Base-by-base conservation (phyloP, 2,888 invertebrate species). In the Aleiodes leptofemur region DNA sequence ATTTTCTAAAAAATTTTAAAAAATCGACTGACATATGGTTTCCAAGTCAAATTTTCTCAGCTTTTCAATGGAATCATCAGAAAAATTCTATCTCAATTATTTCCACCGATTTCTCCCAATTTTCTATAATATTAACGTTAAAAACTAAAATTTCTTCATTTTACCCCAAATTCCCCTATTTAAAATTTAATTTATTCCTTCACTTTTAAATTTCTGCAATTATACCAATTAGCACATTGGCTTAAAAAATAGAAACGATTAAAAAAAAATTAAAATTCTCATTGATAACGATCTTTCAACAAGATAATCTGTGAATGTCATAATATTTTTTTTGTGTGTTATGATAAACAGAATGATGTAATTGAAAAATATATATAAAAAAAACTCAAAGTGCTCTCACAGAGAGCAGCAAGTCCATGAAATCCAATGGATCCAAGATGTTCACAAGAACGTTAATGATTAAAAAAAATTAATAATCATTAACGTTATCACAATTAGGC, bases 401-500 rank as follows among this genome's bases (percentile, higher is more conserved):
- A 73, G 76, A 78, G 79, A 79, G 78, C 71, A 23, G 75, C 56
- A 73, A 72, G 43, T 72, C 48, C 72, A 72, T 71, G 69, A 76
- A 74, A 72, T 75, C 78, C 78, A 76, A 75, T 75, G 75, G 77
- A 76, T 76, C 73, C 73, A n/a, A 64, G 48, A 64, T 64, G 64
- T 16, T n/a, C 34, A 43, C 14, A 64, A 48, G 16, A 64, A 64
- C 43, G 43, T 43, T 43, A 43, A 43, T 43, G 43, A 48, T 16
- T 7, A 16, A 64, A 13, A 64, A 64, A 14, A 8, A 64, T 64
- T 43, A 48, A 64, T 64, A 0, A 9, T n/a, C 64, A 16, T 64
- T 64, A 64, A 64, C 64, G 74, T 77, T 78, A 79, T 79, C 79
- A 79, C 78, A 79, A 78, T 75, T 72, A 64, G 75, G 76, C 75